Conservation (phyloP, 2,797 vertebrate genomes). For the Lindbergichthys nudifrons region DNA sequence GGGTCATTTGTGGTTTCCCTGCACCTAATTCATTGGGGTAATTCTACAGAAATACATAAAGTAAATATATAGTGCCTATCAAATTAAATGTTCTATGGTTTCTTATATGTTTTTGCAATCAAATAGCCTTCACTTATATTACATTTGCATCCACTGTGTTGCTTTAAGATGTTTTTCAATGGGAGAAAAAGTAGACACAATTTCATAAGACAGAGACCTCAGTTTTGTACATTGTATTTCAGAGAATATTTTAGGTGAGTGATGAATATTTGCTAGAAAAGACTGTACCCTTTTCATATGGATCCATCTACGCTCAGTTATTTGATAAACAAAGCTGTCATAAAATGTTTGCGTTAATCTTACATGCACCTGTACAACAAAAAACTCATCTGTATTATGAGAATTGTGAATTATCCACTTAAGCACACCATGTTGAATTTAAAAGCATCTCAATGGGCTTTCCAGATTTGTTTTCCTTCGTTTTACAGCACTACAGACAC, state of each 20-base stretch:
- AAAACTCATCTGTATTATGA: constrained; percentile 38
- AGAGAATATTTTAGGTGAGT: neutral
- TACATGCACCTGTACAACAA: constrained; percentile 16
- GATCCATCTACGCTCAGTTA: constrained; percentile 5
- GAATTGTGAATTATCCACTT: constrained; percentile 26
- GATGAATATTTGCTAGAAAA: constrained; percentile 6
- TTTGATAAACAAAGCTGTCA: constrained; percentile 20
- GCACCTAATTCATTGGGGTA: constrained; percentile 12
- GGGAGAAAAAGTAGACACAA: neutral
- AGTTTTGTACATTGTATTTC: neutral
- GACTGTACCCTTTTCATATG: neutral
- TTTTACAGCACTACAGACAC: constrained; percentile 37
- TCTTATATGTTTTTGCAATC: neutral
- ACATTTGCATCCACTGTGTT: neutral
- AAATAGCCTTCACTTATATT: neutral
- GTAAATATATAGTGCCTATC: neutral
- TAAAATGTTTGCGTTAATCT: constrained; percentile 20
- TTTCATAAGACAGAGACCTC: constrained; percentile 2
- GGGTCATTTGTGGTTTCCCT: constrained; percentile 6
- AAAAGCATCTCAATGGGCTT: constrained; percentile 42
- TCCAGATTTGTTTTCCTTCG: constrained; percentile 45
- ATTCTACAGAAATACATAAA: neutral
- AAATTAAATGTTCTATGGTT: neutral
- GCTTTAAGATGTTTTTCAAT: neutral
- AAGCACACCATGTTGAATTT: constrained; percentile 33